Evolutionary conservation across 2,888 invertebrate species (phyloP).

Genomic region (Chrysodeixis includens): DNA sequence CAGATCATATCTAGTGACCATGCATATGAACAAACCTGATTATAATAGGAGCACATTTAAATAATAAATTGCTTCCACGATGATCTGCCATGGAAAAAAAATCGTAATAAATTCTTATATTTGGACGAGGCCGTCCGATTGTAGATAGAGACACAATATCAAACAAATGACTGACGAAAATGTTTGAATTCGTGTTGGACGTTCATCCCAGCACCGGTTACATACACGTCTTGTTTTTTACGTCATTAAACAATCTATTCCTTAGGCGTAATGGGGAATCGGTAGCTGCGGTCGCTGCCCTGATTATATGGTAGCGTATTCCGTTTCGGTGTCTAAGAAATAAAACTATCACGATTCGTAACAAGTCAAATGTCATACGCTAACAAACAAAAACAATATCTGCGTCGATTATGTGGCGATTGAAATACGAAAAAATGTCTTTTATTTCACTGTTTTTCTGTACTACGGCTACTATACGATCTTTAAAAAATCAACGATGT

Average conservation of each 20-base stretch:
- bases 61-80: slow-evolving; percentile 27
- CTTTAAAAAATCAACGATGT: too few species aligned
- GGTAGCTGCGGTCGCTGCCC: background rate
- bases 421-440: background rate
- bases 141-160: background rate
- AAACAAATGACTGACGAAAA: background rate
- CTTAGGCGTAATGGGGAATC: background rate
- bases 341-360: background rate
- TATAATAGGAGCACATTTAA: slow-evolving; percentile 37
- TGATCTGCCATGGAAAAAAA: slow-evolving; percentile 9
- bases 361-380: background rate
- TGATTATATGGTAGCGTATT: background rate
- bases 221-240: background rate
- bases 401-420: background rate
- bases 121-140: background rate
- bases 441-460: too few species aligned
- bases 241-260: background rate
- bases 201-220: background rate
- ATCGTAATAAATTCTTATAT: slow-evolving; percentile 1
- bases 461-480: too few species aligned
- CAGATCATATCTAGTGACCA: slow-evolving; percentile 46
- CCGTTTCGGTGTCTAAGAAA: background rate
- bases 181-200: background rate
- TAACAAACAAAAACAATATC: background rate
- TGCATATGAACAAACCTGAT: slow-evolving; percentile 42